Conservation (phyloP, 2,113 vertebrate species). For the Sturnira hondurensis region DNA sequence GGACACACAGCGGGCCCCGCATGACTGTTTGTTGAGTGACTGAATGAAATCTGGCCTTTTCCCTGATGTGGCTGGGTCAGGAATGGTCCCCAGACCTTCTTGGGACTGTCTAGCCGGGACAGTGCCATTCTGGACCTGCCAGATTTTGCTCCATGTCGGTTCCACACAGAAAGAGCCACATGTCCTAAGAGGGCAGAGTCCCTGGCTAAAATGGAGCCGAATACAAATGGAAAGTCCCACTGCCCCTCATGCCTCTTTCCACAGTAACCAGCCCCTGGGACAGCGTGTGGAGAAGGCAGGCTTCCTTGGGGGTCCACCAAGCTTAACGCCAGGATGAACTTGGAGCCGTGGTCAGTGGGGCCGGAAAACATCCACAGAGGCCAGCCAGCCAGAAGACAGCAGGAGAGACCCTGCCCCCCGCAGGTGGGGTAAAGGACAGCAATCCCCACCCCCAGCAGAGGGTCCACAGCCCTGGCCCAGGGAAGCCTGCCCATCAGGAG, state of each 20-base stretch:
- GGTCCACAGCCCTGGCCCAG: too few species aligned
- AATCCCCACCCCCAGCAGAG: background rate
- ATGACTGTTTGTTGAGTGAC: background rate
- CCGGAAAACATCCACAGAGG: background rate
- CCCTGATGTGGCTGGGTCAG: fast-evolving
- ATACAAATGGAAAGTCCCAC: background rate
- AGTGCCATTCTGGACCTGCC: background rate
- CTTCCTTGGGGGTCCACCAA: background rate
- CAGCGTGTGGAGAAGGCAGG: background rate
- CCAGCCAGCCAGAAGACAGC: background rate
- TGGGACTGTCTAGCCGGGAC: background rate
- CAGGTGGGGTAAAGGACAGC: background rate
- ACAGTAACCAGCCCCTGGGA: background rate
- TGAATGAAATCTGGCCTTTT: background rate
- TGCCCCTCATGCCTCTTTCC: too few species aligned
- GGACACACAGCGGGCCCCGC: background rate
- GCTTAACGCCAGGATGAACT: background rate
- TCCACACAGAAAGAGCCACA: background rate
- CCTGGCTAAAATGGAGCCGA: background rate
- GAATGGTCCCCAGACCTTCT: background rate
- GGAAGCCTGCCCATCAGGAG: background rate
- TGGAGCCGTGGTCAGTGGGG: background rate
- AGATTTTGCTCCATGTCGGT: fast-evolving
- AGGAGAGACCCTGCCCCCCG: background rate
- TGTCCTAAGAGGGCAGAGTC: background rate